Evolutionary conservation across 2,888 invertebrate genomes (phyloP), one percentile per base, ranked within the genome.

Genomic region (Habroteleia sp.): DNA sequence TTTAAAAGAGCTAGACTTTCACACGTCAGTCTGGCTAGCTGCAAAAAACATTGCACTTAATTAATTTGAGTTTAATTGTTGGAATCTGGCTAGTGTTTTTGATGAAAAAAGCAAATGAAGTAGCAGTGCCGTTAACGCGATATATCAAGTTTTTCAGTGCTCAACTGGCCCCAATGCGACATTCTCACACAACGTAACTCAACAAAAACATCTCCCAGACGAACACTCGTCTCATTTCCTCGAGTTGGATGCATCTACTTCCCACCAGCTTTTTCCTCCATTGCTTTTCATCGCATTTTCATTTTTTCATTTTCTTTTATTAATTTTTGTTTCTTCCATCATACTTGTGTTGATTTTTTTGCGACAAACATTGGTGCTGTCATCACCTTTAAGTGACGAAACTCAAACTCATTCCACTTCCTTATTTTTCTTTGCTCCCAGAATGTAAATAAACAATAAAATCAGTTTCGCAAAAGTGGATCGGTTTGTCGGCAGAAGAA

Each of bases 171-270:
- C 80, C 81, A 80, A 83, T 83, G 83, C 80, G 74, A 74, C 77
- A 81, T 85, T 86, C 85, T 85, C 85, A 85, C 84, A 84, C 81
- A 76, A 41, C 60, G 79, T 80, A 80, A 79, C 74, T 77, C 78
- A 46, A 76, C 66, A 71, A 71, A 63, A 71, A 71, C 62, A 17
- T 8, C 54, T 48, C 14, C 52, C 54, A 63, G 62, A 63, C 62
- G 46, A 31, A 60, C 52, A 17, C 52, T 71, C 50, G 27, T 44
- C 46, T 54, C 39, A 48, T 66, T 66, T 66, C 48, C 66, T 41
- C 66, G 56, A 48, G 66, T 66, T 13, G 16, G 48, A 25, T 66
- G 29, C 66, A 41, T 48, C 29, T 17, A 62, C 27, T 62, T 62
- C 46, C 27, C 65, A 27, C 8, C 17, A 41, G 20, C 27, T 27